Percentiles rank a stretch among this genome's conserved stretches.
Evolutionary conservation across 2,888 invertebrate species (phyloP).

Genomic region (Trachelus troglodyta): DNA sequence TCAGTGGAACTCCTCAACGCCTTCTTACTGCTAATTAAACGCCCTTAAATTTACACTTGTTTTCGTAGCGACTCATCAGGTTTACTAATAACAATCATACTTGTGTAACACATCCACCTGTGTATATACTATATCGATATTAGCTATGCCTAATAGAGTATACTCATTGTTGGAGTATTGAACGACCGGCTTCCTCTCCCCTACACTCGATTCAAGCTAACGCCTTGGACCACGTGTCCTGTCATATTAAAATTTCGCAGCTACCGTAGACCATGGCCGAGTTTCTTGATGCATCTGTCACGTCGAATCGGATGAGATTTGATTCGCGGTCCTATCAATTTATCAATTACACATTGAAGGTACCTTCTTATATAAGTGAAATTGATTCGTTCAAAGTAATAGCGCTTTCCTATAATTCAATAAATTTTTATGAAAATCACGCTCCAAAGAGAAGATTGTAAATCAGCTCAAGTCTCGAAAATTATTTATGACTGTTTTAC

Average conservation of each 20-base stretch:
- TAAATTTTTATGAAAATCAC: too few species aligned
- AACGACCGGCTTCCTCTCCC: constrained; percentile 31
- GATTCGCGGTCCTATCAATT: neutral
- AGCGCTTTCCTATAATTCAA: too few species aligned
- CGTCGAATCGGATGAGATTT: neutral
- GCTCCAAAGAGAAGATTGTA: too few species aligned
- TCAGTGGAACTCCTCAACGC: constrained; percentile 11
- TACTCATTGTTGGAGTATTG: constrained; percentile 32
- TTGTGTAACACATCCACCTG: neutral
- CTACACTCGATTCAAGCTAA: constrained; percentile 25
- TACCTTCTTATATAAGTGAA: neutral
- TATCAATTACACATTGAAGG: neutral
- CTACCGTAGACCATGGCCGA: neutral
- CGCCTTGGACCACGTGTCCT: constrained; percentile 10
- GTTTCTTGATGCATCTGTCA: neutral
- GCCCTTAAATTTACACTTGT: constrained; percentile 9
- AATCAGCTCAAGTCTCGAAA: neutral
- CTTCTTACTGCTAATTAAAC: constrained; percentile 21
- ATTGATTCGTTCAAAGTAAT: neutral
- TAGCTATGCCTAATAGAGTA: neutral
- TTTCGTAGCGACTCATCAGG: constrained; percentile 2
- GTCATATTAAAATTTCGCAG: neutral
- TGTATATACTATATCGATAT: neutral
- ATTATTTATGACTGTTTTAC: neutral
- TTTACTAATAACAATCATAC: neutral